phyloP scores from a whole-genome alignment of 1,140 invertebrate species.

The Phymorhynchus buccinoides region DNA sequence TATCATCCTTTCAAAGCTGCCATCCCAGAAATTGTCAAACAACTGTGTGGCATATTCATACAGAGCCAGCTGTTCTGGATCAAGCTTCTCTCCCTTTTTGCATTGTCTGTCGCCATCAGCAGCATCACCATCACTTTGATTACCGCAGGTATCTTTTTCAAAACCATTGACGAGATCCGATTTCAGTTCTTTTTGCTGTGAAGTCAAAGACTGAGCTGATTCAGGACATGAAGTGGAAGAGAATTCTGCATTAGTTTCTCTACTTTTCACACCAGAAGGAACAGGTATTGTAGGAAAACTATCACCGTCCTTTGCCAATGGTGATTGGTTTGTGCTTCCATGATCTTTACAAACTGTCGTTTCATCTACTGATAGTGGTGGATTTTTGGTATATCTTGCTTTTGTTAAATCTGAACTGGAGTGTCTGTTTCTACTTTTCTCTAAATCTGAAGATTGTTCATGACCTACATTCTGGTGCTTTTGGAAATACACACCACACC shows the following conservation, averaged over 20 bases:
- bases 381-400: background rate
- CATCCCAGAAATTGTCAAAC: constrained; percentile 65
- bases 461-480: background rate
- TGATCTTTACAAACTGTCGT: background rate
- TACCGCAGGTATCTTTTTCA: background rate
- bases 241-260: background rate
- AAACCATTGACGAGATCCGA: constrained; percentile 16
- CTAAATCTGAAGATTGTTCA: background rate
- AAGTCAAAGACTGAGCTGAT: too few relatives aligned
- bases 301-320: background rate
- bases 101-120: background rate
- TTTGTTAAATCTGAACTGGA: background rate
- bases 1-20: constrained; percentile 48
- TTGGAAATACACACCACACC: background rate
- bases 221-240: background rate
- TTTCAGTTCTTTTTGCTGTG: background rate
- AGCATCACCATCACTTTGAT: background rate
- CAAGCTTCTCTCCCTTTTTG: background rate
- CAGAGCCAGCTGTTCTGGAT: background rate
- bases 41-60: constrained; percentile 50
- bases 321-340: background rate
- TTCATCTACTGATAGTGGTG: background rate
- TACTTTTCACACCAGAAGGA: background rate
- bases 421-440: background rate
- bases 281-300: background rate